Evolutionary conservation across 2,888 invertebrate species (phyloP).

Genomic region (Dolichomitus sp.): DNA sequence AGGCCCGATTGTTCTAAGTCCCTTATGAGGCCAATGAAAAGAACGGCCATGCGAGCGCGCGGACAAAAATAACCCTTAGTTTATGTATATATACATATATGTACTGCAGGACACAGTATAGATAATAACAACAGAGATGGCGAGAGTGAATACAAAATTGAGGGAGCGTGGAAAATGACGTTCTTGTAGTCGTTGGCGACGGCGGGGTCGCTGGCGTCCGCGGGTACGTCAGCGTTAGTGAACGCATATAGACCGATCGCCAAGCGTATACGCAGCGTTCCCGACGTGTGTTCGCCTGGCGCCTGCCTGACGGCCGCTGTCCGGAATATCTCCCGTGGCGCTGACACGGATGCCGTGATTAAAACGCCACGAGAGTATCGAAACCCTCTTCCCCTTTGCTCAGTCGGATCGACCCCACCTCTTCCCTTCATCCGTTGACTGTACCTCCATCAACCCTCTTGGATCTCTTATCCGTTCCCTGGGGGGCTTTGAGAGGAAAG

Average conservation of each 20-base stretch:
- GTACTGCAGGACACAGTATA: not conserved
- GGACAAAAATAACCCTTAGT: too few relatives aligned
- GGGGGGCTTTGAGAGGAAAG: not conserved
- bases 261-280: constrained; percentile 41
- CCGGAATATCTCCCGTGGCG: constrained; percentile 75
- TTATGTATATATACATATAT: too few relatives aligned
- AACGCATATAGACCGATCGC: constrained; percentile 22
- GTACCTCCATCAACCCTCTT: constrained; percentile 21
- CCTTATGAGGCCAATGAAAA: too few relatives aligned
- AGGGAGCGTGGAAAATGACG: constrained; percentile 68
- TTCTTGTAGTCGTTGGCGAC: constrained; percentile 59
- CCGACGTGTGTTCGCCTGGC: constrained; percentile 67
- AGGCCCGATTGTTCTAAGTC: too few relatives aligned
- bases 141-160: constrained; percentile 62
- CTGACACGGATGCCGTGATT: constrained; percentile 70
- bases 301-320: constrained; percentile 75
- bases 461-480: constrained; percentile 37
- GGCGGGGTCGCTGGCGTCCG: constrained; percentile 46
- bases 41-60: too few relatives aligned
- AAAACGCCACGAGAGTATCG: constrained; percentile 69
- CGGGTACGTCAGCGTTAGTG: constrained; percentile 57
- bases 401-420: constrained; percentile 35
- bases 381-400: constrained; percentile 51
- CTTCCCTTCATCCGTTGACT: constrained; percentile 38
- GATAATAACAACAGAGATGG: constrained; percentile 30